phyloP scores from a whole-genome alignment of 2,888 invertebrate genomes.

The Epirrhoe tristata region DNA sequence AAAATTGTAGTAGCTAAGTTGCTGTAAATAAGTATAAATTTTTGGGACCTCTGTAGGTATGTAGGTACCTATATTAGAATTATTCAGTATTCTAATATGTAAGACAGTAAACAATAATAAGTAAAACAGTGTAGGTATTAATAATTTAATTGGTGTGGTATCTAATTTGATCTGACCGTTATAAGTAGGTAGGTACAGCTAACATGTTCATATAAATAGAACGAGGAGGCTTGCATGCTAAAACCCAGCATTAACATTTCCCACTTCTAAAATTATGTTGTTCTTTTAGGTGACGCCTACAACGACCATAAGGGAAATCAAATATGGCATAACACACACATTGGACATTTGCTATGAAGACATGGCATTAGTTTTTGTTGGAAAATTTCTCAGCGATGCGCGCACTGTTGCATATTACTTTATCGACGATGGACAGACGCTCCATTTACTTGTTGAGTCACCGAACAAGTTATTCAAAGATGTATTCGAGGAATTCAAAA shows the following conservation, averaged over 20 bases:
- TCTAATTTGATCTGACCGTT: no score
- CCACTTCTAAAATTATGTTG: neutral
- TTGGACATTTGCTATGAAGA: conserved; percentile 30
- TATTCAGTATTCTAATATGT: no score
- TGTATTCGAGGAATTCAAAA: conserved; percentile 18
- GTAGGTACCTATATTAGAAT: no score
- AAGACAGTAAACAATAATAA: no score
- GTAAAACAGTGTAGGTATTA: no score
- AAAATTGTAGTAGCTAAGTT: no score
- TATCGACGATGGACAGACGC: conserved; percentile 19
- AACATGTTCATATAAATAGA: no score
- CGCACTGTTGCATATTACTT: conserved; percentile 19
- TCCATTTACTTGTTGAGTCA: conserved; percentile 34
- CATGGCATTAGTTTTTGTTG: conserved; percentile 28
- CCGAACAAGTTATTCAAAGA: conserved; percentile 24
- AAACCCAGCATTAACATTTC: neutral
- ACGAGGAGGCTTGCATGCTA: neutral
- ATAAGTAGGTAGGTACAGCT: neutral
- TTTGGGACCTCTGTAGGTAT: no score
- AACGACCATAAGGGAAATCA: conserved; percentile 18
- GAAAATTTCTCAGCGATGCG: conserved; percentile 18
- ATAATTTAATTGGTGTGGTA: no score
- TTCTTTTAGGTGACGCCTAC: conserved; percentile 15
- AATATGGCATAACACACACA: conserved; percentile 11
- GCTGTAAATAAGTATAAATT: no score